Base-by-base conservation (phyloP, 2,888 invertebrate species). In the Ferdinandea cuprea region DNA sequence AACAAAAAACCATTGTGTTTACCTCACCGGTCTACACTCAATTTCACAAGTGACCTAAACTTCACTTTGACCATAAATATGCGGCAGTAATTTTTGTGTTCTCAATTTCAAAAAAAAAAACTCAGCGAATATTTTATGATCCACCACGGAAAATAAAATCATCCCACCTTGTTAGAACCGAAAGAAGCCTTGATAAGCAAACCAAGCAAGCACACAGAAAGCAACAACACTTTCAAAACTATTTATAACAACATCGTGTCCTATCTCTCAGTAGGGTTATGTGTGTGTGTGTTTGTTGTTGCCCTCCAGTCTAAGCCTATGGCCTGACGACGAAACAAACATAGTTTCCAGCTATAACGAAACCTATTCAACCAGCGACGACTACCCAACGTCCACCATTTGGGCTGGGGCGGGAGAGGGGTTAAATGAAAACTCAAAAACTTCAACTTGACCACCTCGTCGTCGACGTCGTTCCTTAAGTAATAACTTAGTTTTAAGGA, bases 401-500 rank as follows among this genome's bases (percentile, higher is more conserved):
- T n/a, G n/a, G n/a, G n/a, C n/a, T n/a, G n/a, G n/a, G n/a, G n/a
- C n/a, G n/a, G n/a, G n/a, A n/a, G n/a, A n/a, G n/a, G n/a, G n/a
- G n/a, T n/a, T n/a, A 37, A 21, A 19, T 19, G 46, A 56, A 54
- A 46, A 65, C 79, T 73, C 73, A 68, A 66, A 79, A 79, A 44
- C 73, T 79, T 79, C 66, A 73, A 80, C 74, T 80, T 80, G 79
- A 80, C 79, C 79, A 80, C 68, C 74, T 44, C 54, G 32, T 40
- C 77, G 66, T 77, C n/a, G n/a, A n/a, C 35, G 35, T 71, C 77
- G 66, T 77, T 77, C 71, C 77, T 71, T 59, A 72, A 83, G 81
- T 83, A 83, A 83, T 83, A 83, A 83, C 81, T 83, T 83, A 77
- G 81, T 83, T 83, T 83, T 77, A 83, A 83, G 77, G 71, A 77